phyloP scores from a whole-genome alignment of 2,113 vertebrate species.

The Varanus komodoensis region DNA sequence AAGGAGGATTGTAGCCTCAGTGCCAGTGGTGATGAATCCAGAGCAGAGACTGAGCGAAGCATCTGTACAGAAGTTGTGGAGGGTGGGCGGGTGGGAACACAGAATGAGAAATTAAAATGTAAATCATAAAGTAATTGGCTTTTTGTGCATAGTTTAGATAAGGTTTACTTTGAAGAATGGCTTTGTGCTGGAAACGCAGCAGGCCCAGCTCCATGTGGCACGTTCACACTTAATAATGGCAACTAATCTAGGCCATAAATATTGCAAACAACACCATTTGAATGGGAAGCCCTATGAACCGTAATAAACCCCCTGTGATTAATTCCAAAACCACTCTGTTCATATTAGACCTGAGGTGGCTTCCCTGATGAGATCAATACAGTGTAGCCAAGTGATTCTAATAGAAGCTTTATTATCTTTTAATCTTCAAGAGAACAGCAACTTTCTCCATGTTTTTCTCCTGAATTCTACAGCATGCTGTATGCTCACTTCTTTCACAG shows the following conservation, averaged over 20 bases:
- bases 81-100: slow-evolving; percentile 24
- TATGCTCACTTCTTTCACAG: slow-evolving; percentile 64
- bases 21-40: slow-evolving; percentile 64
- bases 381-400: slow-evolving; percentile 82
- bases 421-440: slow-evolving; percentile 83
- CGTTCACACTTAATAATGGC: slow-evolving; percentile 81
- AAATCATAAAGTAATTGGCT: slow-evolving; percentile 86
- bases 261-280: slow-evolving; percentile 81
- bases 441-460: slow-evolving; percentile 40
- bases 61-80: slow-evolving; percentile 52
- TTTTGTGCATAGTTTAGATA: slow-evolving; percentile 84
- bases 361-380: slow-evolving; percentile 88
- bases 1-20: slow-evolving; percentile 42
- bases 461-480: slow-evolving; percentile 72
- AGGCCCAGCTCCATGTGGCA: slow-evolving; percentile 75
- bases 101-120: slow-evolving; percentile 83
- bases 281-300: slow-evolving; percentile 82
- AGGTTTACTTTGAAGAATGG: slow-evolving; percentile 86
- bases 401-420: slow-evolving; percentile 87
- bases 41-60: slow-evolving; percentile 73
- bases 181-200: slow-evolving; percentile 81
- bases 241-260: slow-evolving; percentile 80
- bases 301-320: slow-evolving; percentile 83
- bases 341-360: slow-evolving; percentile 83
- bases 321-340: slow-evolving; percentile 83